Base-by-base conservation (phyloP, 92 coral and sea anemone genomes). In the Porites evermanni region DNA sequence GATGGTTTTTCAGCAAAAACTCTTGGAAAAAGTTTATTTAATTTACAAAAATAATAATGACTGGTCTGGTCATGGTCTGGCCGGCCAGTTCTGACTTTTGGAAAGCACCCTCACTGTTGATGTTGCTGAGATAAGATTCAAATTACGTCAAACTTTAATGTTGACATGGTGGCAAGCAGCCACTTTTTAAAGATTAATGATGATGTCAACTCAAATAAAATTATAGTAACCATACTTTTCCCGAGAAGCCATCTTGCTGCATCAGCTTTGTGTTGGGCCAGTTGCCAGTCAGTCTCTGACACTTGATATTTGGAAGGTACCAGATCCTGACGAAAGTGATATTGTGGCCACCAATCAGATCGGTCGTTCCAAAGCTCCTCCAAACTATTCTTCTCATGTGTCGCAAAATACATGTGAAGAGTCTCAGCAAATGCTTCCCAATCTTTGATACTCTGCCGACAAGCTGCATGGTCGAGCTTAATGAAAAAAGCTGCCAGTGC, bases 311-410 rank as follows among this genome's bases (percentile, higher is more conserved):
- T 70, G 23, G 52, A 47, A 12, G 89, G 69, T 12, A 88, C 77
- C 53, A 65, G 84, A 75, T 88, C 80, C n/a, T 17, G 79, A 82
- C 86, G 72, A 76, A 97, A 97, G 82, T 97, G 99, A 84, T 91
- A 97, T 8, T 75, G 87, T 24, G 98, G 97, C 99, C 99, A 97
- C 99, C 99, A 97, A 74, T 92, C 94, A 23, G 86, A 60, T 50
- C 99, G 92, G 83, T 91, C 90, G 8, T 77, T 84, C 99, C 99
- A 97, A 80, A 89, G 85, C 32, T 73, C 85, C 52, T 67, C 58
- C 20, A 97, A 53, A 12, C 64, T 70, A 12, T 44, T 54, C 54
- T 56, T 75, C 52, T 53, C 78, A 29, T 89, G 74, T 17, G 78
- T 24, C 0, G 75, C 78, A 8, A 88, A 69, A 64, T 75, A 86